Base-by-base conservation (phyloP, 1,140 invertebrate species). In the Epicauta chinensis region DNA sequence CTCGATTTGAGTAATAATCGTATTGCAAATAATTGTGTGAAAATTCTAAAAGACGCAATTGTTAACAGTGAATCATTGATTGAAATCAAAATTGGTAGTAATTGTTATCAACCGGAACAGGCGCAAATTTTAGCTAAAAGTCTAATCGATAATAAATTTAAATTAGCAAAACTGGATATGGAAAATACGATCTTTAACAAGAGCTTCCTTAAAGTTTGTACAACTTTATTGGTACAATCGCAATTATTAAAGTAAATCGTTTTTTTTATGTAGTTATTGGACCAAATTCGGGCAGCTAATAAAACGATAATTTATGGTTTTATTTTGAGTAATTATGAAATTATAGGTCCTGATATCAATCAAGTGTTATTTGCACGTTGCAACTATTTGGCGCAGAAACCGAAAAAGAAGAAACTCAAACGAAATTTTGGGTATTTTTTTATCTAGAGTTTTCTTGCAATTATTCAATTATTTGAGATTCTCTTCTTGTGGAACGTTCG, bases 281-380 rank as follows among this genome's bases (percentile, higher is more conserved):
- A 31, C 23, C 37, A 40, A n/a, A 16, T 12, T 39, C 60, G 50
- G 48, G 55, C 46, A 41, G 31, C n/a, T 65, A 62, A 61, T 41
- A 53, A 73, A 16, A 51, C 35, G 3, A 46, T 77, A 6, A 71
- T 55, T 12, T 61, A 74, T 31, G 69, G 65, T 23, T 68, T 70
- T 3, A 68, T 76, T 56, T 44, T 72, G 2, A 60, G 68, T 40
- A 72, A 76, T 64, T 75, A 71, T 44, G 59, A 52, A 34, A 50
- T 74, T 3, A 14, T 58, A 3, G 73, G 68, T 2, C 75, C 74
- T 2, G 59, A 76, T 60, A 37, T 63, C 11, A 62, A 51, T 23
- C 65, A 64, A 55, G 55, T 77, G 42, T 60, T 72, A 37, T 66
- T 77, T 5, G 65, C 65, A 43, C 62, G 73, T 56, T 71, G 71